Conservation (phyloP, 2,797 vertebrate genomes). For the Sebastes oblongus region DNA sequence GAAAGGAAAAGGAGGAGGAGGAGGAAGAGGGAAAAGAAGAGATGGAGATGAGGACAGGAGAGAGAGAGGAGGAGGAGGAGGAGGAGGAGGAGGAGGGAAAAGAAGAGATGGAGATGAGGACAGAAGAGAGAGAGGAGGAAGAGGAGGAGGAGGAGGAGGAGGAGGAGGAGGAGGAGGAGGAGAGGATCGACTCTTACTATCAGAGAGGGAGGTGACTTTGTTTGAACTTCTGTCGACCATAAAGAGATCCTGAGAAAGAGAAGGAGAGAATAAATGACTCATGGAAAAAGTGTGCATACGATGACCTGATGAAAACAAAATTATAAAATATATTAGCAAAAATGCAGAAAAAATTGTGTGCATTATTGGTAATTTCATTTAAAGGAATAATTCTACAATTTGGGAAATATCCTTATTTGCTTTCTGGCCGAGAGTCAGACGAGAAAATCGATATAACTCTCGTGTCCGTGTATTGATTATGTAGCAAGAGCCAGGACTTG, state of each 20-base stretch:
- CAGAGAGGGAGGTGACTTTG: slow-evolving; percentile 78
- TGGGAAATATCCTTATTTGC: neutral
- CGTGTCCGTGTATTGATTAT: neutral
- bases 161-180: slow-evolving; percentile 33
- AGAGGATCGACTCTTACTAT: slow-evolving; percentile 73
- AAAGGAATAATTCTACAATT: neutral
- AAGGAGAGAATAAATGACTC: neutral
- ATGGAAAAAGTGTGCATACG: neutral
- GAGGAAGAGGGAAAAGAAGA: too few relatives aligned
- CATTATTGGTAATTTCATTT: too few relatives aligned
- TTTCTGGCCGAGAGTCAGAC: neutral
- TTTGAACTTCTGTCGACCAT: slow-evolving; percentile 78
- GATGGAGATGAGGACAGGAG: neutral
- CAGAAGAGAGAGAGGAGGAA: neutral
- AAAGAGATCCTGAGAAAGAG: slow-evolving; percentile 80
- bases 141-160: slow-evolving; percentile 34
- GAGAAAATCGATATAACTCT: neutral
- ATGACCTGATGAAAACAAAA: neutral
- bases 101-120: slow-evolving; percentile 10
- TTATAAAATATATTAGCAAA: too few relatives aligned
- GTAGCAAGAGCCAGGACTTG: neutral
- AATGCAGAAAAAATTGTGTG: too few relatives aligned
- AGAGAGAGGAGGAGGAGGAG: neutral
- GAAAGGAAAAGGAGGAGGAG: neutral
- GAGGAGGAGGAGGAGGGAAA: neutral